Percentiles rank a stretch among this genome's conserved stretches.
Evolutionary conservation across 2,113 vertebrate genomes (phyloP).

Genomic region (Nettapus auritus): DNA sequence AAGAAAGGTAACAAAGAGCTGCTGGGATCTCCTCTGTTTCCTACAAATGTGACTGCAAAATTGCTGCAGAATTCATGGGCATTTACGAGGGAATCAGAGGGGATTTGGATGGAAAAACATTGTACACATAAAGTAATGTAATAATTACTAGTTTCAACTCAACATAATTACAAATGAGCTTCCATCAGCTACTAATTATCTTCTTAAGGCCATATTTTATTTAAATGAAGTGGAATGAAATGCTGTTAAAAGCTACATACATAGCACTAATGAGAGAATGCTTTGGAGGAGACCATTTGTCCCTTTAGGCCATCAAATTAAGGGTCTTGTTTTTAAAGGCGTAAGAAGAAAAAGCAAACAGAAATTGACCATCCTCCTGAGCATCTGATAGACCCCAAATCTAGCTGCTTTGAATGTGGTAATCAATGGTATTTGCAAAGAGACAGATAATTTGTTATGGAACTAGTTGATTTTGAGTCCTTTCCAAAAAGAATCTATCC

Average conservation of each 20-base stretch:
- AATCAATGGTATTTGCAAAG: background rate
- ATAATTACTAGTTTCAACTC: conserved; percentile 54
- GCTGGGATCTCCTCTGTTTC: background rate
- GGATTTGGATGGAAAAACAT: conserved; percentile 18
- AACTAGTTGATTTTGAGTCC: background rate
- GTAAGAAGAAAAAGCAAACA: background rate
- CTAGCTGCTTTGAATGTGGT: background rate
- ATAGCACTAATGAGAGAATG: background rate
- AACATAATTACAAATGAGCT: conserved; percentile 52
- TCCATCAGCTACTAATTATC: conserved; percentile 61
- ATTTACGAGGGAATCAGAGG: conserved; percentile 20
- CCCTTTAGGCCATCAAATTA: background rate
- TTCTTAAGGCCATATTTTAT: conserved; percentile 58
- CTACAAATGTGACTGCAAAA: background rate
- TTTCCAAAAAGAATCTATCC: background rate
- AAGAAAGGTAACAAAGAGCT: background rate
- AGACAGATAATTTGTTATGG: background rate
- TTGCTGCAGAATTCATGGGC: background rate
- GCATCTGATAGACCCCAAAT: background rate
- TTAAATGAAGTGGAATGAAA: conserved; percentile 46
- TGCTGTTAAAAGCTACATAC: conserved; percentile 3
- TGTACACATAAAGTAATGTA: conserved; percentile 47
- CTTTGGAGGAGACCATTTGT: background rate
- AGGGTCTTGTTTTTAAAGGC: background rate
- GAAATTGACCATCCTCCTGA: background rate